A percentile compares a stretch with the other conserved stretches of the same genome.
Evolutionary conservation across 1,140 invertebrate genomes (phyloP).

Genomic region (Hermetia illucens): DNA sequence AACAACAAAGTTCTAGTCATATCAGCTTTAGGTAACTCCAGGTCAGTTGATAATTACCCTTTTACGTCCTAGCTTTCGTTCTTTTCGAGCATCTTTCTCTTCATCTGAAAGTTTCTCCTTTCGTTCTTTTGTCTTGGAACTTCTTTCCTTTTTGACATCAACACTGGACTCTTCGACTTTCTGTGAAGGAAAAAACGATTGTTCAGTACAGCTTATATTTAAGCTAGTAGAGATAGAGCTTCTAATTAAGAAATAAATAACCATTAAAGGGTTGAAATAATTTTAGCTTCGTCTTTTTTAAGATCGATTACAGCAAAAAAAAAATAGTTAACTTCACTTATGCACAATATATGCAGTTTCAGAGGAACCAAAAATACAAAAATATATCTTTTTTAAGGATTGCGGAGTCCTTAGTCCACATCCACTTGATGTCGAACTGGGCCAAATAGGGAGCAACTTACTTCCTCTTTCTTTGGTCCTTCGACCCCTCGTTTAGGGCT

Average conservation of each 20-base stretch:
- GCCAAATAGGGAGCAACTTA: too few relatives aligned
- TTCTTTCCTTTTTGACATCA: conserved; percentile 51
- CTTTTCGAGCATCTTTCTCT: conserved; percentile 55
- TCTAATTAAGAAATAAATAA: not conserved
- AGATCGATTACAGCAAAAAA: too few relatives aligned
- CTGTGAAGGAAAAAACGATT: conserved; percentile 30
- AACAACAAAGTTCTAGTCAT: conserved; percentile 5
- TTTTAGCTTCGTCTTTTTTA: too few relatives aligned
- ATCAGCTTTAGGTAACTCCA: not conserved
- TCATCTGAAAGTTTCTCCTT: conserved; percentile 38
- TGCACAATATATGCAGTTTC: too few relatives aligned
- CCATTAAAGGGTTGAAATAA: too few relatives aligned
- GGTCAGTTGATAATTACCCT: conserved; percentile 41
- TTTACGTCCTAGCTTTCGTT: conserved; percentile 59
- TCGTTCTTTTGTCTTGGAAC: conserved; percentile 44
- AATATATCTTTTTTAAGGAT: too few relatives aligned
- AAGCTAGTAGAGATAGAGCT: conserved; percentile 7
- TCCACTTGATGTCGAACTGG: too few relatives aligned
- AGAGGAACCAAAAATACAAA: too few relatives aligned
- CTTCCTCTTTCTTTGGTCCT: too few relatives aligned
- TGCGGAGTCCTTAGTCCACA: too few relatives aligned
- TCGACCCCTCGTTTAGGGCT: too few relatives aligned
- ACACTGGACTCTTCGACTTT: conserved; percentile 36
- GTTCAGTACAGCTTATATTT: not conserved
- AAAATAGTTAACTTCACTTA: too few relatives aligned